phyloP scores from a whole-genome alignment of 2,888 invertebrate genomes.

The Eretmocerus hayati region DNA sequence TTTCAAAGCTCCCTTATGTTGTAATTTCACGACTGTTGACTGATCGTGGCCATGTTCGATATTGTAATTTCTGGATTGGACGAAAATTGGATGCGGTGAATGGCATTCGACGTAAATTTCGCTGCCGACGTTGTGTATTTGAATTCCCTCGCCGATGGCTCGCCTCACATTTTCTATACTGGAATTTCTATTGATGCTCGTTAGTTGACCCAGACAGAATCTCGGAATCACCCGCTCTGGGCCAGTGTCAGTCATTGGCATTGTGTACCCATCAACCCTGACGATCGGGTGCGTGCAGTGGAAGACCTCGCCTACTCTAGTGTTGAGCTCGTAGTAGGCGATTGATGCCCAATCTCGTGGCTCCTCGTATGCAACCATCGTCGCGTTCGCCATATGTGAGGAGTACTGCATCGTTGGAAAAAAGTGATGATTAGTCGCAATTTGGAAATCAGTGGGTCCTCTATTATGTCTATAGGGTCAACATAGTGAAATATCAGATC shows the following conservation, averaged over 20 bases:
- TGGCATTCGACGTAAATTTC: conserved; percentile 97
- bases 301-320: conserved; percentile 94
- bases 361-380: conserved; percentile 84
- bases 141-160: conserved; percentile 96
- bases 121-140: conserved; percentile 90
- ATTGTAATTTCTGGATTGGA: conserved; percentile 96
- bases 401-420: no score
- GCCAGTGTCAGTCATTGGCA: conserved; percentile 92
- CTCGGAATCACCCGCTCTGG: no score
- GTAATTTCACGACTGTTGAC: conserved; percentile 97
- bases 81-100: conserved; percentile 95
- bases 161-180: conserved; percentile 98
- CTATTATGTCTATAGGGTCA: no score
- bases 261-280: conserved; percentile 97
- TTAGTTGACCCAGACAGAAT: conserved; percentile 94
- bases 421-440: no score
- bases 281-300: conserved; percentile 86
- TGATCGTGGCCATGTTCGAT: conserved; percentile 97
- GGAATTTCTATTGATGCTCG: conserved; percentile 96
- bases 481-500: no score
- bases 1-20: conserved; percentile 90
- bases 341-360: conserved; percentile 98
- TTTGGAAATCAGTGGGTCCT: no score
- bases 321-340: conserved; percentile 96
- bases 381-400: no score